Base-by-base conservation (phyloP, 2,888 invertebrate genomes). In the Platerodrilus igneus region DNA sequence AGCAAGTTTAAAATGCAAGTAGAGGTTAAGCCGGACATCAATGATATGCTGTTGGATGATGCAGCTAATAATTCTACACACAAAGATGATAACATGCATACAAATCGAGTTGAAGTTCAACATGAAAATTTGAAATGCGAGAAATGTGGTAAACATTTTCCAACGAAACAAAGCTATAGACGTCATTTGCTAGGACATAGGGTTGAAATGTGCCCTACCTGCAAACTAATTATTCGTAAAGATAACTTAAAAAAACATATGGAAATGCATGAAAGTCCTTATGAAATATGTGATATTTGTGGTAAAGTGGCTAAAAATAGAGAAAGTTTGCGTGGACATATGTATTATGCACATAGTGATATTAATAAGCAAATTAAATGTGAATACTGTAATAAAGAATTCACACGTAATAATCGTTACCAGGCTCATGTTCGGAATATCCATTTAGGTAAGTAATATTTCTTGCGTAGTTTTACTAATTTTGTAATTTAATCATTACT, bases 241-340 rank as follows among this genome's bases (percentile, higher is more conserved):
- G 52, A 52, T 14, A 62, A 63, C 29, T 54, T 61, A 10, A 58
- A 53, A 23, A 59, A 54, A 18, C 63, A 63, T 34, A 43, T 60
- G n/a, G 44, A 49, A 17, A 48, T 54, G 11, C 63, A 63, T 46
- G 49, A 51, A 10, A 54, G 56, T 32, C 41, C 52, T 2, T 60
- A 58, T n/a, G 54, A 55, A 21, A 50, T 57, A 14, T 64, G 63
- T 43, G 58, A 63, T 19, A 45, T 62, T n/a, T 64, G 63, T 35
- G 63, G 62, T 6, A 55, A 52, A 13, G 52, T 55, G 15, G 59
- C 56, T 21, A 63, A 64, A 49, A 64, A 63, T 45, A 48, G 54
- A 6, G 58, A 60, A 33, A 61, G 63, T 47, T 46, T 64, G 31
- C 45, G 59, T 11, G 59, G 59, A 6, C 64, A 64, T 44, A 58